A percentile compares a stretch with the other conserved stretches of the same genome.
These are phyloP conservation scores for Drosophila lacertosa DNA, from an alignment of 1,140 invertebrate species.

Conservation along the genomic window DNA sequence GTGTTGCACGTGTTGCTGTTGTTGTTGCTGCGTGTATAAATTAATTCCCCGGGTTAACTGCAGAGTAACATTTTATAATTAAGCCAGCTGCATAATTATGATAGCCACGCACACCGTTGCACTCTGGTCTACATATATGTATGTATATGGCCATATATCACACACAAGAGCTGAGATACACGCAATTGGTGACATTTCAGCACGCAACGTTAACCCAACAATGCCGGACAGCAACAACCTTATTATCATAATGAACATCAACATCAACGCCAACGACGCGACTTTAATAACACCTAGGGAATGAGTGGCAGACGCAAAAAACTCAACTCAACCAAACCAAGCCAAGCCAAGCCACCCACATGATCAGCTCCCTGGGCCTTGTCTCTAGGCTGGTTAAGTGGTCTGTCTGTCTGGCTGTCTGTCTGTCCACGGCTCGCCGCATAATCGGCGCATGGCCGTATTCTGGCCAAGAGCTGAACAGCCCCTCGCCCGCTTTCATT, in stretches of 20 bases:
- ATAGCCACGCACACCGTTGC: constrained; percentile 38
- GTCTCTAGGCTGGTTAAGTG: constrained; percentile 56
- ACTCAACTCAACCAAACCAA: background rate
- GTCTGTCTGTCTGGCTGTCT: constrained; percentile 25
- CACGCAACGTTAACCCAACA: constrained; percentile 74
- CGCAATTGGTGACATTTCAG: constrained; percentile 77
- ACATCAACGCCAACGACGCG: constrained; percentile 48
- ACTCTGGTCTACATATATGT: constrained; percentile 11
- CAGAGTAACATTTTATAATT: constrained; percentile 81
- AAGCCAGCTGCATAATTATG: constrained; percentile 81
- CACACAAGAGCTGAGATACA: constrained; percentile 53
- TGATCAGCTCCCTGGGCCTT: background rate
- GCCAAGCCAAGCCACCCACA: background rate
- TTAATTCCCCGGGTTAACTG: constrained; percentile 81
- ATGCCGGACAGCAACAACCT: constrained; percentile 47
- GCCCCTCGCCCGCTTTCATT: constrained; percentile 43
- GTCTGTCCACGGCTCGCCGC: constrained; percentile 42
- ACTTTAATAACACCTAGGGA: constrained; percentile 41
- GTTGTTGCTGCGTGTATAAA: constrained; percentile 66
- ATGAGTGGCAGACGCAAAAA: background rate
- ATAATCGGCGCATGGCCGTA: constrained; percentile 57
- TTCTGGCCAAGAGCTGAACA: constrained; percentile 8
- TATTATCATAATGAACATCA: constrained; percentile 75
- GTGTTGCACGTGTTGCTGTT: constrained; percentile 4
- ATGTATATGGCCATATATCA: constrained; percentile 35